Evolutionary conservation across 2,797 vertebrate species (phyloP).

Genomic region (Anguilla pacifica): DNA sequence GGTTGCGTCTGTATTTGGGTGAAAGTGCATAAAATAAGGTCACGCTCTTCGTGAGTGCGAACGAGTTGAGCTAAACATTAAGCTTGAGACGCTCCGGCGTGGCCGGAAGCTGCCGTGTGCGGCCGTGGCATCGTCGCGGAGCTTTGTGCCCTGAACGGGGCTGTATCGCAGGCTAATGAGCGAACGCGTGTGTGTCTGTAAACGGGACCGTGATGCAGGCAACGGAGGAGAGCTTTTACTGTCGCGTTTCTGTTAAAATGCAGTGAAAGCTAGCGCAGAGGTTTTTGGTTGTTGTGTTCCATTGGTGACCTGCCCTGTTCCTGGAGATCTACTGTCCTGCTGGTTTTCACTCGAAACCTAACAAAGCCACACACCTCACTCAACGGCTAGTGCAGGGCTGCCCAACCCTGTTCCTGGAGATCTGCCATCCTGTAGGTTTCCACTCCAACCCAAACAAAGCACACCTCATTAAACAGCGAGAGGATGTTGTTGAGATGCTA

Average conservation of each 20-base stretch:
- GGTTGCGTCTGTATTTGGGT: too few relatives aligned
- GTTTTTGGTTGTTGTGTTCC: not conserved
- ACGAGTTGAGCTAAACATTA: not conserved
- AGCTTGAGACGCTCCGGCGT: not conserved
- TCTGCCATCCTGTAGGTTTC: too few relatives aligned
- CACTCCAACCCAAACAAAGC: too few relatives aligned
- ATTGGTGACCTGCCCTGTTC: too few relatives aligned
- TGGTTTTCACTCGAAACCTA: too few relatives aligned
- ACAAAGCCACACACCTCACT: too few relatives aligned
- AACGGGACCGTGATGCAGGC: not conserved
- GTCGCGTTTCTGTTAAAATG: not conserved
- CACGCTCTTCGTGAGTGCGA: not conserved
- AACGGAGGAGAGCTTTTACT: not conserved
- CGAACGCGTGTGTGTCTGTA: not conserved
- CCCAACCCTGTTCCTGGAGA: too few relatives aligned
- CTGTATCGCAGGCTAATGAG: not conserved
- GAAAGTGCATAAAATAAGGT: not conserved
- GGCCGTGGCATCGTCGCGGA: not conserved
- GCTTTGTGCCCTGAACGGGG: not conserved
- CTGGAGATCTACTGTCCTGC: too few relatives aligned
- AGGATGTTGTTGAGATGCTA: too few relatives aligned
- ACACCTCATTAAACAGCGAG: too few relatives aligned
- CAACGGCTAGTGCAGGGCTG: too few relatives aligned
- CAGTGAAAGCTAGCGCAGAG: not conserved
- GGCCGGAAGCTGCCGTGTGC: not conserved